phyloP scores from a whole-genome alignment of 2,113 vertebrate genomes.

The Pseudorhombus dupliciocellatus region DNA sequence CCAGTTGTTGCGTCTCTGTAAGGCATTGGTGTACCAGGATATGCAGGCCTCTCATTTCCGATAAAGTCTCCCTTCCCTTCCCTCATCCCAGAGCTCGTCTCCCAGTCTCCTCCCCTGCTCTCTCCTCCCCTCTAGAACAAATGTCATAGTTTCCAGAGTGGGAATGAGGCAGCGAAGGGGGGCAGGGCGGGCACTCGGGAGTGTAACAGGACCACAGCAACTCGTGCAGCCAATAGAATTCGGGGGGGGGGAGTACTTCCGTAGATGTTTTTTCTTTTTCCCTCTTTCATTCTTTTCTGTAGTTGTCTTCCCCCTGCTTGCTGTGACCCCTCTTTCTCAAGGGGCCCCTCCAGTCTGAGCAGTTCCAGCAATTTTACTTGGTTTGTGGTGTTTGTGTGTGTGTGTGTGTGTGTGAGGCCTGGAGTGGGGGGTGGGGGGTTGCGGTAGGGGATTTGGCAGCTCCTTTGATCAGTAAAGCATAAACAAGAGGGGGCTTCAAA shows the following conservation, averaged over 20 bases:
- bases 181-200: conserved; percentile 76
- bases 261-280: conserved; percentile 55
- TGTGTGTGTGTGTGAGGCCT: conserved; percentile 68
- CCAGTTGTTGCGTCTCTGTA: conserved; percentile 35
- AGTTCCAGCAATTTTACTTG: conserved; percentile 83
- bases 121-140: conserved; percentile 73
- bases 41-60: conserved; percentile 68
- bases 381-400: conserved; percentile 74
- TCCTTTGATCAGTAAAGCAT: conserved; percentile 94
- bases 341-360: conserved; percentile 79
- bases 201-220: conserved; percentile 81
- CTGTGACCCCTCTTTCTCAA: conserved; percentile 84
- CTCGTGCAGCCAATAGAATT: conserved; percentile 82
- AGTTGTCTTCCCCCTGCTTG: conserved; percentile 60
- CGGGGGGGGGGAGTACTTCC: conserved; percentile 76
- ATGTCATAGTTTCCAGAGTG: conserved; percentile 88
- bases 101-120: conserved; percentile 43
- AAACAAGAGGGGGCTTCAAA: conserved; percentile 89
- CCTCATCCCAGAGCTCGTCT: conserved; percentile 53
- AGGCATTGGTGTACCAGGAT: conserved; percentile 56
- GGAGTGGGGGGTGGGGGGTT: conserved; percentile 68
- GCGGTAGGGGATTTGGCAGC: conserved; percentile 83
- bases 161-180: conserved; percentile 51
- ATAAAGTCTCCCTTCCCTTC: conserved; percentile 56
- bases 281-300: conserved; percentile 46